Evolutionary conservation across 2,113 vertebrate genomes (phyloP).

Genomic region (Solea senegalensis): DNA sequence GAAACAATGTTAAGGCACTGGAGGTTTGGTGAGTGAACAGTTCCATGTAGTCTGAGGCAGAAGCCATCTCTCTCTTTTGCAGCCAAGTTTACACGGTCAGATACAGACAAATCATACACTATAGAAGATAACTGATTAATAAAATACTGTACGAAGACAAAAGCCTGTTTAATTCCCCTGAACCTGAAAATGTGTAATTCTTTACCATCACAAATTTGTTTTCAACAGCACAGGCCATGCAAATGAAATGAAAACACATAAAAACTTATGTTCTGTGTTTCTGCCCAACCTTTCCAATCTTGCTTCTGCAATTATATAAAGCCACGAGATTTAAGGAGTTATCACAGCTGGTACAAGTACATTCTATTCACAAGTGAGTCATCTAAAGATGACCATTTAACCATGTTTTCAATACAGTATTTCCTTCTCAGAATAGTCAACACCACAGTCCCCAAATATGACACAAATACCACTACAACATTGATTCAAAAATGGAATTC

Average conservation of each 20-base stretch:
- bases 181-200: conserved; percentile 6
- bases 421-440: conserved; percentile 14
- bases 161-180: neutral
- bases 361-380: conserved; percentile 30
- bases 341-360: conserved; percentile 1
- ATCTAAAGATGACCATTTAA: neutral
- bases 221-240: neutral
- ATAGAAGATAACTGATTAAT: conserved; percentile 2
- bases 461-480: neutral
- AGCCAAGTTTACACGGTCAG: neutral
- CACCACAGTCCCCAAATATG: conserved; percentile 11
- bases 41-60: conserved; percentile 9
- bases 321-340: conserved; percentile 31
- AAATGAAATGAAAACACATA: neutral
- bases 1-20: conserved; percentile 49
- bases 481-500: neutral
- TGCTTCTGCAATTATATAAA: conserved; percentile 19
- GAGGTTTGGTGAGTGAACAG: conserved; percentile 23
- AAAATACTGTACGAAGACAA: conserved; percentile 10
- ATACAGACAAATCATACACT: neutral
- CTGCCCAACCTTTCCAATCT: conserved; percentile 30
- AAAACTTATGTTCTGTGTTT: conserved; percentile 22
- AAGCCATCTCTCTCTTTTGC: neutral
- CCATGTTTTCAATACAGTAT: neutral
- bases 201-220: conserved; percentile 15